Percentiles rank a stretch among this genome's conserved stretches.
phyloP scores from a whole-genome alignment of 2,113 vertebrate genomes.

The Columbina picui region DNA sequence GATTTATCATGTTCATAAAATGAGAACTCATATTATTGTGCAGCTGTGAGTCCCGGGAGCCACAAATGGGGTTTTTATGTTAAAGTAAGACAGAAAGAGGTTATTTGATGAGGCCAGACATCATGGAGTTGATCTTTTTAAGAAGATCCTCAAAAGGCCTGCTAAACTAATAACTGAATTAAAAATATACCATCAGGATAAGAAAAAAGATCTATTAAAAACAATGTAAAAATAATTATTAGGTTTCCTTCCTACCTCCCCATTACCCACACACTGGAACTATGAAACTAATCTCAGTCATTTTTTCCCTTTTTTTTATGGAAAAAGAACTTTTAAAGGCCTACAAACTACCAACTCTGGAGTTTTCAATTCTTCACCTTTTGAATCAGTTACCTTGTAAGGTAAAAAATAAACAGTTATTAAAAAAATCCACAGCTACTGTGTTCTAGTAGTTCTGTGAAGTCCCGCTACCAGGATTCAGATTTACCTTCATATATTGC shows the following conservation, averaged over 20 bases:
- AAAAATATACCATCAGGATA: neutral
- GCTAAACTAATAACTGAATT: neutral
- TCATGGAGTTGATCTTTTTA: neutral
- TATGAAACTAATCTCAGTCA: neutral
- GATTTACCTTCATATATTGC: slow-evolving; percentile 97
- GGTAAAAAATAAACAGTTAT: neutral
- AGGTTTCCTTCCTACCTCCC: neutral
- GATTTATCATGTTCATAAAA: neutral
- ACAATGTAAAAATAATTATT: neutral
- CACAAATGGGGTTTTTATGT: neutral
- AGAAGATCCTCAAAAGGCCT: neutral
- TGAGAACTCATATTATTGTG: neutral
- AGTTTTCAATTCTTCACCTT: neutral
- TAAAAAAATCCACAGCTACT: neutral
- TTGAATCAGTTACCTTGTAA: neutral
- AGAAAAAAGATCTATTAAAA: neutral
- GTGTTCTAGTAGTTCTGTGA: neutral
- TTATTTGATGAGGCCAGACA: neutral
- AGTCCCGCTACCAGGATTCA: neutral
- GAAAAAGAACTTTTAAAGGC: neutral
- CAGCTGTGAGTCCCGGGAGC: neutral
- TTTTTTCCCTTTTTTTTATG: neutral
- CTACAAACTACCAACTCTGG: neutral
- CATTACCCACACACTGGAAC: neutral
- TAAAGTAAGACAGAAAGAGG: neutral